Conservation (phyloP, 2,113 vertebrate species). For the Cebidichthys violaceus region DNA sequence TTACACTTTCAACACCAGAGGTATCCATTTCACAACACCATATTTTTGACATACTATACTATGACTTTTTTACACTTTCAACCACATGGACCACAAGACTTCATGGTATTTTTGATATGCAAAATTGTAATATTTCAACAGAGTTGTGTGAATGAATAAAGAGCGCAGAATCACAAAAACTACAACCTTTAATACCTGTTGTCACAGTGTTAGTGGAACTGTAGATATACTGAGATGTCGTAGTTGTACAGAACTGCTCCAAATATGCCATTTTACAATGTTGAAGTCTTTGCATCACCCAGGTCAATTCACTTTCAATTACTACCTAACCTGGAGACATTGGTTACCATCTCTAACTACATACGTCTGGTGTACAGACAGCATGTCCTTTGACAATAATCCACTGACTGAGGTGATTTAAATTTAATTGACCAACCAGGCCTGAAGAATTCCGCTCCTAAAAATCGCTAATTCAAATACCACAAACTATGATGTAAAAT, state of each 20-base stretch:
- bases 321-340: conserved; percentile 23
- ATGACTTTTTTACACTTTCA: not conserved
- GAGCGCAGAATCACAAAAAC: conserved; percentile 61
- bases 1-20: too few relatives aligned
- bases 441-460: not conserved
- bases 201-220: conserved; percentile 94
- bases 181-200: conserved; percentile 80
- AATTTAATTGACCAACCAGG: conserved; percentile 16
- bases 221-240: conserved; percentile 77
- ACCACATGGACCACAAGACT: not conserved
- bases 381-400: conserved; percentile 15
- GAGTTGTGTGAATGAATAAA: conserved; percentile 13
- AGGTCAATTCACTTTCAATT: conserved; percentile 28
- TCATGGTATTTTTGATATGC: not conserved
- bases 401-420: conserved; percentile 22
- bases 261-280: conserved; percentile 82
- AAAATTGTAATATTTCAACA: not conserved
- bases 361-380: not conserved
- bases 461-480: conserved; percentile 39
- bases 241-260: conserved; percentile 78
- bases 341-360: conserved; percentile 13
- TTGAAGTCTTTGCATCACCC: conserved; percentile 41
- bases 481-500: conserved; percentile 37
- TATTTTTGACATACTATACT: too few relatives aligned
- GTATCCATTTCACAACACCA: too few relatives aligned